These are phyloP conservation scores for Pachypeltis micranthus DNA, from an alignment of 1,140 invertebrate genomes.

Conservation along the genomic window DNA sequence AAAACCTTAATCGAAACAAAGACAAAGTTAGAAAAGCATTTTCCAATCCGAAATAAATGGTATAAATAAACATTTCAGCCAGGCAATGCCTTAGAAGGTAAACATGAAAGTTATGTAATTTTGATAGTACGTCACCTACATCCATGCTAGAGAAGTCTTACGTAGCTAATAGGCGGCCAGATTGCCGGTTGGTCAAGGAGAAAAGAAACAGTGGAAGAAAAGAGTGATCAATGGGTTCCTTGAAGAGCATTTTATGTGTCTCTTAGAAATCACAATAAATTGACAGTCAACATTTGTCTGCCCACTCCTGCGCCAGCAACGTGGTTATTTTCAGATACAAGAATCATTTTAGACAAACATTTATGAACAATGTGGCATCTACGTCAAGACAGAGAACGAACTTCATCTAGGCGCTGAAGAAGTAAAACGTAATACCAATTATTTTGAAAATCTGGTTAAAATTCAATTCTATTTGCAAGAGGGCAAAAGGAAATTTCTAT, in stretches of 20 bases:
- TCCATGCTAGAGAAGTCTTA: constrained; percentile 17
- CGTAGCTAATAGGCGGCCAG: not conserved
- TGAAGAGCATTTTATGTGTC: not conserved
- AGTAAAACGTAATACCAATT: no score
- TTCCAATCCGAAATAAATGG: not conserved
- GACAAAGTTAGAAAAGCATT: not conserved
- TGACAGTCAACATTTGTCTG: constrained; percentile 14
- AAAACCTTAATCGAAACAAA: no score
- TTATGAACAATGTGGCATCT: no score
- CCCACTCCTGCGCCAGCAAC: constrained; percentile 23
- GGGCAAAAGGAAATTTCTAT: no score
- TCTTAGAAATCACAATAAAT: constrained; percentile 19
- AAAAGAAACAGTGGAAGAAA: not conserved
- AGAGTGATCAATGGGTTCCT: not conserved
- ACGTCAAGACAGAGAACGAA: no score
- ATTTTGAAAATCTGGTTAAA: no score
- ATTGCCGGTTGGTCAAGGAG: not conserved
- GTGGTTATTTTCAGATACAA: no score
- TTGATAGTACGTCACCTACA: constrained; percentile 24
- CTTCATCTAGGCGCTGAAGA: no score
- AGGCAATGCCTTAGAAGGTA: constrained; percentile 10
- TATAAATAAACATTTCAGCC: constrained; percentile 9
- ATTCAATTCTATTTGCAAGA: no score
- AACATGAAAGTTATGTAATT: constrained; percentile 9
- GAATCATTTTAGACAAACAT: no score